These are phyloP conservation scores for Acronicta psi DNA, from an alignment of 2,888 invertebrate species.

Conservation along the genomic window DNA sequence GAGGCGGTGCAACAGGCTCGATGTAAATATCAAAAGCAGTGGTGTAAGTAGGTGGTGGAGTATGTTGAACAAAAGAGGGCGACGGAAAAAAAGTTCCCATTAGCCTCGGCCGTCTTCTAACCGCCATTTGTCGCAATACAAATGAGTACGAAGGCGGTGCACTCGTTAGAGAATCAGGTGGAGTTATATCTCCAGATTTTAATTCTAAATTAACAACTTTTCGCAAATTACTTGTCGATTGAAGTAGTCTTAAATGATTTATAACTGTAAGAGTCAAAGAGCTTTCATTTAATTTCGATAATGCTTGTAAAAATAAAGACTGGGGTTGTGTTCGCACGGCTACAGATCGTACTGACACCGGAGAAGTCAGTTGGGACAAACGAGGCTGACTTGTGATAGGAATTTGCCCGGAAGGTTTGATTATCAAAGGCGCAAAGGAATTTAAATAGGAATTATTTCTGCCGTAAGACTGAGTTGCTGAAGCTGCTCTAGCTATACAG, in stretches of 20 bases:
- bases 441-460: constrained; percentile 12
- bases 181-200: constrained; percentile 65
- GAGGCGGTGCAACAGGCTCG: constrained; percentile 70
- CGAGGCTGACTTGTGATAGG: constrained; percentile 48
- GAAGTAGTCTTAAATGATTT: constrained; percentile 47
- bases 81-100: constrained; percentile 84
- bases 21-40: constrained; percentile 83
- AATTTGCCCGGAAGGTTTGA: constrained; percentile 50
- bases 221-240: constrained; percentile 28
- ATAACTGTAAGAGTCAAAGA: constrained; percentile 63
- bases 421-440: constrained; percentile 48
- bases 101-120: constrained; percentile 74
- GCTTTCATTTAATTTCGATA: constrained; percentile 74
- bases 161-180: constrained; percentile 79
- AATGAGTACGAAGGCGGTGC: constrained; percentile 85
- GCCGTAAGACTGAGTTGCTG: constrained; percentile 6
- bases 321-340: constrained; percentile 67
- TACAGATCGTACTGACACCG: constrained; percentile 59
- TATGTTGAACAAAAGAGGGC: constrained; percentile 80
- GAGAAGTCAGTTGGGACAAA: constrained; percentile 52
- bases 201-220: constrained; percentile 30
- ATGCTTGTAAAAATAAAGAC: constrained; percentile 74
- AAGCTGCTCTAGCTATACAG: constrained; percentile 6
- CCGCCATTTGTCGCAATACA: constrained; percentile 79
- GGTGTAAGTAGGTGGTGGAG: constrained; percentile 82